Conservation (phyloP, 2,888 invertebrate species). For the Coenonympha arcania region DNA sequence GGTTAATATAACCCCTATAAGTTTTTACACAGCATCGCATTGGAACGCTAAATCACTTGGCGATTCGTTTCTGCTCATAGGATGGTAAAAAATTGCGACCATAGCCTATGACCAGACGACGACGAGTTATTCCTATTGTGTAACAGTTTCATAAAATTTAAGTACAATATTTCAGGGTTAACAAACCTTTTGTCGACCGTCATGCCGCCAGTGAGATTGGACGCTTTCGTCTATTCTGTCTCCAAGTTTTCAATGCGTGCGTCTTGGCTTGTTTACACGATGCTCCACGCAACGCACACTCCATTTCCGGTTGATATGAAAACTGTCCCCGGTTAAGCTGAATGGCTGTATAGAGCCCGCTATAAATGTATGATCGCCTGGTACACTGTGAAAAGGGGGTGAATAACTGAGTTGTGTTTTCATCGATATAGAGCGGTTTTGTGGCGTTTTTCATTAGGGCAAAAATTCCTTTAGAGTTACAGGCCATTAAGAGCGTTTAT, state of each 20-base stretch:
- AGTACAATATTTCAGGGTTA: background rate
- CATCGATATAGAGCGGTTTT: slow-evolving; percentile 20
- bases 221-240: background rate
- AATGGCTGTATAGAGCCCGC: slow-evolving; percentile 33
- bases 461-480: background rate
- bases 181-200: background rate
- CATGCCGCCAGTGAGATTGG: background rate
- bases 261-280: slow-evolving; percentile 58
- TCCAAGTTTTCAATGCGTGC: slow-evolving; percentile 60
- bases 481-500: too few relatives aligned
- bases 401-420: slow-evolving; percentile 30
- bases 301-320: slow-evolving; percentile 61
- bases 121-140: too few relatives aligned
- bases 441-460: background rate
- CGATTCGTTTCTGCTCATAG: too few relatives aligned
- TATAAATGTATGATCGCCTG: slow-evolving; percentile 17
- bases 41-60: too few relatives aligned
- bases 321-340: slow-evolving; percentile 41
- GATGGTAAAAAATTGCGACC: too few relatives aligned
- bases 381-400: slow-evolving; percentile 21
- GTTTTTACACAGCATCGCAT: too few relatives aligned
- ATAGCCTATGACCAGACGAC: too few relatives aligned
- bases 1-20: too few relatives aligned
- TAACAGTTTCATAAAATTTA: too few relatives aligned
- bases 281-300: slow-evolving; percentile 55